phyloP scores from a whole-genome alignment of 2,888 invertebrate species.

The Luperina nickerlii region DNA sequence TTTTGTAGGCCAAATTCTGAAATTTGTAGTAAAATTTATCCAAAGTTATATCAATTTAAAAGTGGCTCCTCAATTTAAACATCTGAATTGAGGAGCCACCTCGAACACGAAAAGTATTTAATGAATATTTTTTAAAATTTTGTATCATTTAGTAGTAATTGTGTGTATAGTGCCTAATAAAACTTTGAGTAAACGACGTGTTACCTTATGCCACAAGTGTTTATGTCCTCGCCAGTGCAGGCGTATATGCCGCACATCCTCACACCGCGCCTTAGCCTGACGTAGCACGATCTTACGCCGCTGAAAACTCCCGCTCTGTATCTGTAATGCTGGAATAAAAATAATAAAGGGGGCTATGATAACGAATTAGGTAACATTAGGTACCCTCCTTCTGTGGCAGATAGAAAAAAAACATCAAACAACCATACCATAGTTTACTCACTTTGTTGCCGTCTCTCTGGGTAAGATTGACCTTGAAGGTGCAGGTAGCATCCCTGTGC shows the following conservation, averaged over 20 bases:
- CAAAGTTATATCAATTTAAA: too few relatives aligned
- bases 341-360: background rate
- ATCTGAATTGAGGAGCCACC: too few relatives aligned
- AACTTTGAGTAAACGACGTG: background rate
- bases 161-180: too few relatives aligned
- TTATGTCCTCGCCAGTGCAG: constrained; percentile 83
- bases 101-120: too few relatives aligned
- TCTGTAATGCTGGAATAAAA: constrained; percentile 79
- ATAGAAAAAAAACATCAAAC: background rate
- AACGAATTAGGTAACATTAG: background rate
- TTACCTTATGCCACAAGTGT: constrained; percentile 85
- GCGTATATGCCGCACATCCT: constrained; percentile 88
- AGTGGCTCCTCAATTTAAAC: too few relatives aligned
- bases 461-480: constrained; percentile 77
- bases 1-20: too few relatives aligned
- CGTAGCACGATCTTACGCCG: constrained; percentile 86
- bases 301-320: constrained; percentile 88
- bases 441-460: constrained; percentile 73
- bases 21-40: too few relatives aligned
- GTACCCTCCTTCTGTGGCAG: background rate
- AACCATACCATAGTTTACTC: constrained; percentile 48
- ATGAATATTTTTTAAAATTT: too few relatives aligned
- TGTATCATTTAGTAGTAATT: too few relatives aligned
- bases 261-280: constrained; percentile 84
- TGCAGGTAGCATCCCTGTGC: constrained; percentile 82